Evolutionary conservation across 2,113 vertebrate genomes (phyloP).

Genomic region (Dunckerocampus dactyliophorus): DNA sequence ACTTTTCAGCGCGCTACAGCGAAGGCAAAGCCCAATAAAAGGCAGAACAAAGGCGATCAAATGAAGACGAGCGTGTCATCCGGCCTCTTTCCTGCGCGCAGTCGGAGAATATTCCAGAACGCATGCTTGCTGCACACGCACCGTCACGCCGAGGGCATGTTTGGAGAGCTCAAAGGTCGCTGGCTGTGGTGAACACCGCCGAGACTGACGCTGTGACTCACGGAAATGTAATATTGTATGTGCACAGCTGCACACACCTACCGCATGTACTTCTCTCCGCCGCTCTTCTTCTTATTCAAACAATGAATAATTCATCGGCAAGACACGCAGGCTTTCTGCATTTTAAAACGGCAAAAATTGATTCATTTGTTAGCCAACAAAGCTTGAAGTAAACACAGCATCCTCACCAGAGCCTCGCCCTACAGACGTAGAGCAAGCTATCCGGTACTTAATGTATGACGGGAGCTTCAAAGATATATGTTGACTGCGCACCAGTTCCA

Average conservation of each 20-base stretch:
- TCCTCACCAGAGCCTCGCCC: neutral
- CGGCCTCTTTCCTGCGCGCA: neutral
- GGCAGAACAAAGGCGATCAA: neutral
- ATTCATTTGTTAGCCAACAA: neutral
- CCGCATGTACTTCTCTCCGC: neutral
- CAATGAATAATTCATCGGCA: neutral
- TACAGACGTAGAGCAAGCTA: too few species aligned
- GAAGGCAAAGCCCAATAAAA: neutral
- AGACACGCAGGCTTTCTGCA: neutral
- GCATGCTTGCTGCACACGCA: neutral
- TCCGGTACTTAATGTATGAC: too few species aligned
- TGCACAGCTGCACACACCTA: neutral
- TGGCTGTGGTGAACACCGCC: neutral
- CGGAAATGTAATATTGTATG: neutral
- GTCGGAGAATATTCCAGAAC: neutral
- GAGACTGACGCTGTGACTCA: neutral
- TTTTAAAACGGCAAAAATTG: neutral
- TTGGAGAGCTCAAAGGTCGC: neutral
- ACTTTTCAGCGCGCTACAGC: neutral
- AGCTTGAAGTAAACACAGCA: neutral
- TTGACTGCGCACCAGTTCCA: too few species aligned
- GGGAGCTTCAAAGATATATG: too few species aligned
- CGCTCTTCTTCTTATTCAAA: neutral
- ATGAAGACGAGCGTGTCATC: neutral
- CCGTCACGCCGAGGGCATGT: neutral